These are phyloP conservation scores for Dermolepida albohirtum DNA, from an alignment of 2,888 invertebrate species.

Conservation along the genomic window DNA sequence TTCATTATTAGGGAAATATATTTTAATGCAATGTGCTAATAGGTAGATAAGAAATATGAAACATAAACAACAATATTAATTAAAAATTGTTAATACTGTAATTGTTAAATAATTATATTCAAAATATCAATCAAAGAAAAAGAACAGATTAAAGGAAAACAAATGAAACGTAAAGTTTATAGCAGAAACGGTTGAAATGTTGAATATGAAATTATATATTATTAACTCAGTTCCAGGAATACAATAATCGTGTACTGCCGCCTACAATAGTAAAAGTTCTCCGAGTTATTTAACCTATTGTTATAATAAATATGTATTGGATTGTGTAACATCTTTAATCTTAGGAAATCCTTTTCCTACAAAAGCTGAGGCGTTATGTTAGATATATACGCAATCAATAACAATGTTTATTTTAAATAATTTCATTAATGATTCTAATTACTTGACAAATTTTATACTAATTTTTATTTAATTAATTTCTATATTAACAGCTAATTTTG, in stretches of 20 bases:
- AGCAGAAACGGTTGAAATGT: constrained; percentile 37
- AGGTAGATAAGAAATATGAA: no score
- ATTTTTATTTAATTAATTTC: no score
- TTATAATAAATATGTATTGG: constrained; percentile 48
- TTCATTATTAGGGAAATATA: no score
- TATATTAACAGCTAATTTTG: no score
- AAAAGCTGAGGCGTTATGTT: neutral
- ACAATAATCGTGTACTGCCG: constrained; percentile 48
- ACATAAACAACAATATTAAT: no score
- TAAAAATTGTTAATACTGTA: no score
- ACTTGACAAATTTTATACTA: no score
- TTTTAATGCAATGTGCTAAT: no score
- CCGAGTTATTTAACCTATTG: constrained; percentile 51
- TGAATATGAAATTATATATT: constrained; percentile 48
- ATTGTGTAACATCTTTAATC: constrained; percentile 49
- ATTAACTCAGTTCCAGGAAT: constrained; percentile 50
- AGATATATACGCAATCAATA: neutral
- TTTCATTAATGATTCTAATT: no score
- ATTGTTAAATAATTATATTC: neutral
- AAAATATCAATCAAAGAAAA: constrained; percentile 1
- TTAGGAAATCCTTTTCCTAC: constrained; percentile 20
- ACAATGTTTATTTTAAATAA: no score
- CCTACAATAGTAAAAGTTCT: constrained; percentile 46
- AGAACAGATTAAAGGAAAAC: neutral
- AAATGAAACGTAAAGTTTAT: constrained; percentile 12